phyloP scores from a whole-genome alignment of 2,888 invertebrate species.

The Anodontia alba region DNA sequence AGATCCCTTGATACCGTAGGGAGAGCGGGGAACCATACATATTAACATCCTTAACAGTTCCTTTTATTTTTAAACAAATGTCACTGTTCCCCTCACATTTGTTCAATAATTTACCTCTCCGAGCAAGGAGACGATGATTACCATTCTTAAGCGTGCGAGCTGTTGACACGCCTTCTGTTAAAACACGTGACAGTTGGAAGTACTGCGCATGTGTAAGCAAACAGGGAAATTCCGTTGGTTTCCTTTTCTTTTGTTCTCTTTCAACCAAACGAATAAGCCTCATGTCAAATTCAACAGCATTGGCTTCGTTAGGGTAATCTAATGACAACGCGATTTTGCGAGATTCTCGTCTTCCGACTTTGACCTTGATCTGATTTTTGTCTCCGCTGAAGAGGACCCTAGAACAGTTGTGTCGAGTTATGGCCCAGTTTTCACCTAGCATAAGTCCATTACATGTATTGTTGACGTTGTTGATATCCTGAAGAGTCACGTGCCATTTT shows the following conservation, averaged over 20 bases:
- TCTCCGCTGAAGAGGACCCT: slow-evolving; percentile 27
- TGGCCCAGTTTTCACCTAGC: slow-evolving; percentile 59
- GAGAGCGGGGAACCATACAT: slow-evolving; percentile 64
- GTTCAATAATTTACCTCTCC: slow-evolving; percentile 50
- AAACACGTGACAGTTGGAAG: slow-evolving; percentile 48
- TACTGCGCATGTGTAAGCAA: slow-evolving; percentile 64
- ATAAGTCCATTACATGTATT: slow-evolving; percentile 57
- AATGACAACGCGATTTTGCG: slow-evolving; percentile 39
- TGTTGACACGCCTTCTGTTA: slow-evolving; percentile 50
- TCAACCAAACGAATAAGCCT: slow-evolving; percentile 50
- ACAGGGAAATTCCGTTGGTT: slow-evolving; percentile 45
- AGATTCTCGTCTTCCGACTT: slow-evolving; percentile 56
- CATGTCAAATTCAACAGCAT: slow-evolving; percentile 50
- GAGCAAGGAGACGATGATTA: slow-evolving; percentile 33
- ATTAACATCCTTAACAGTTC: slow-evolving; percentile 31
- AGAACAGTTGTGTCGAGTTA: slow-evolving; percentile 53
- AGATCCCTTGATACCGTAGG: slow-evolving; percentile 59
- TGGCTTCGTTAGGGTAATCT: slow-evolving; percentile 29
- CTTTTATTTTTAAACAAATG: slow-evolving; percentile 59
- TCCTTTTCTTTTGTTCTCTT: slow-evolving; percentile 21
- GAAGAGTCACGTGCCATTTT: slow-evolving; percentile 63
- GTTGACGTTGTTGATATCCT: slow-evolving; percentile 33
- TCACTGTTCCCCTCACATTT: slow-evolving; percentile 50
- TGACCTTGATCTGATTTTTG: slow-evolving; percentile 47
- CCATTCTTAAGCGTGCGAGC: slow-evolving; percentile 25